Evolutionary conservation across 2,113 vertebrate species (phyloP), one percentile per base, ranked within the genome.

Genomic region (Coptodon rendalli): DNA sequence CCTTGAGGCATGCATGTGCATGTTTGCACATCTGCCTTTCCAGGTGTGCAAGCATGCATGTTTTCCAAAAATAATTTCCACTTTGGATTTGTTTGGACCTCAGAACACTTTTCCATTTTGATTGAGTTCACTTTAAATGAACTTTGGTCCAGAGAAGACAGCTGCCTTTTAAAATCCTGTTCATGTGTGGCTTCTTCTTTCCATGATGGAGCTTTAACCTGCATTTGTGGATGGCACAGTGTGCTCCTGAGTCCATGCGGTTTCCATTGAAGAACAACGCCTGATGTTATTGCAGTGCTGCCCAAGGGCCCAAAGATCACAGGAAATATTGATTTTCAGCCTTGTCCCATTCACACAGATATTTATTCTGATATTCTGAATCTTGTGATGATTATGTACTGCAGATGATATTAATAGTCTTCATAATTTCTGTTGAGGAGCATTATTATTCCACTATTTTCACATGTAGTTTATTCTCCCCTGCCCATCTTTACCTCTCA

Each of bases 41-140:
- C 63, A 40, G 19, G 0, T 40, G 31, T 40, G 0, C 17, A 57
- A 22, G 6, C 22, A 31, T 11, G 29, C 16, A 19, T 0, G 6
- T 1, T 68, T 38, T 68, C 19, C 63, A 24, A 24, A 4, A 40
- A 40, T 22, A 9, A 4, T 68, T 68, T 40, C 6, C 11, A 24
- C 36, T 24, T 40, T 40, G 36, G 36, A 68, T 68, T 68, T 3
- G 3, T 40, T 38, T 68, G 63, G 63, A 68, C 34, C 11, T 40
- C 36, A 22, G 63, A 68, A 68, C 34, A 68, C 6, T 22, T 68
- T 40, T 68, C 3, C 36, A 40, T 1, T 40, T 40, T 1, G 63
- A 22, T 3, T 14, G 11, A 7, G 63, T 68, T 38, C 63, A 68
- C 19, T 40, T 40, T 22, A 68, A 22, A 68, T 2, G 11, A 24